phyloP scores from a whole-genome alignment of 1,140 invertebrate species.

The Drosophila sucinea region DNA sequence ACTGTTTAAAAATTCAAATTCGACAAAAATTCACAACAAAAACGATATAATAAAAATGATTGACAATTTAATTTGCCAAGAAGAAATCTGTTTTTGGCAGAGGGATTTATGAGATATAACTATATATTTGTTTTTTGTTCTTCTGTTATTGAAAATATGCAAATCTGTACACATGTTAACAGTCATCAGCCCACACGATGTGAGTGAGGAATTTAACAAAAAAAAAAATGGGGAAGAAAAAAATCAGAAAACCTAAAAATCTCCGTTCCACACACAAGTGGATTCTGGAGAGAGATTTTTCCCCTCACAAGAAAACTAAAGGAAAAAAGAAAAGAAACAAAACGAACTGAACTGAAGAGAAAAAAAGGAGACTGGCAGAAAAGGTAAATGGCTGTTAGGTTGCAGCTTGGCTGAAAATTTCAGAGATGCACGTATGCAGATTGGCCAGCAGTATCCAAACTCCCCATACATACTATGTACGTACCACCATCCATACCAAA shows the following conservation, averaged over 20 bases:
- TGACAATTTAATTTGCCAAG: constrained; percentile 81
- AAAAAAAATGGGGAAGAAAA: neutral
- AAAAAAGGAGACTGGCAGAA: constrained; percentile 40
- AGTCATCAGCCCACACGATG: constrained; percentile 42
- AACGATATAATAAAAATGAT: constrained; percentile 80
- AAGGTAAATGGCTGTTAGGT: constrained; percentile 20
- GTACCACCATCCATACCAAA: constrained; percentile 11
- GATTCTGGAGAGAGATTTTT: constrained; percentile 19
- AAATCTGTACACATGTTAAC: constrained; percentile 70
- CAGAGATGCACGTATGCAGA: constrained; percentile 81
- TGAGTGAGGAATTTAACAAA: constrained; percentile 18
- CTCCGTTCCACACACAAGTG: constrained; percentile 16
- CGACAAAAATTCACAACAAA: constrained; percentile 15
- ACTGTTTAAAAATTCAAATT: constrained; percentile 77
- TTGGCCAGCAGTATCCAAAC: constrained; percentile 63
- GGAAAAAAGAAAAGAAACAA: constrained; percentile 7
- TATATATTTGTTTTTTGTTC: constrained; percentile 34
- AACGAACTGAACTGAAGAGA: constrained; percentile 28
- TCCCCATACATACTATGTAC: constrained; percentile 9
- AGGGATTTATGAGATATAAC: constrained; percentile 69
- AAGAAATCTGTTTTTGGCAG: constrained; percentile 58
- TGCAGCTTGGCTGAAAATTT: constrained; percentile 42
- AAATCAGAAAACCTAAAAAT: constrained; percentile 2
- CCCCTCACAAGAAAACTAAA: constrained; percentile 36
- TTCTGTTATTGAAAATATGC: constrained; percentile 67